A percentile compares a stretch with the other conserved stretches of the same genome.
Conservation (phyloP, 1,140 invertebrate species). For the Lineus longissimus region DNA sequence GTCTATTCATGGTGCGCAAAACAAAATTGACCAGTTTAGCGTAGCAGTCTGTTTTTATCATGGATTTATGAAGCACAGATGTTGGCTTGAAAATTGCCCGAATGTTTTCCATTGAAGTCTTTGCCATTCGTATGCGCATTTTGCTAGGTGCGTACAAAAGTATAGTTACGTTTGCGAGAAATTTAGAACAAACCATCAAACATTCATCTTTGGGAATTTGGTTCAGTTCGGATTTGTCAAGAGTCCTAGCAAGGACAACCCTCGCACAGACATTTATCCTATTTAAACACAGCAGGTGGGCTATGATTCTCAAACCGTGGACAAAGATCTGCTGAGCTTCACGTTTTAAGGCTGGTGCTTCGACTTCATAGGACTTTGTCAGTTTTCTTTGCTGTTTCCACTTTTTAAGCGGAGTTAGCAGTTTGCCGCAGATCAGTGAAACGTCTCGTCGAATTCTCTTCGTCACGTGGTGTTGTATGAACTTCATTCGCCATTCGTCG, state of each 20-base stretch:
- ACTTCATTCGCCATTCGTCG: not conserved
- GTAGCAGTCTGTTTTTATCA: not conserved
- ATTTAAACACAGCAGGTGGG: slow-evolving; percentile 1
- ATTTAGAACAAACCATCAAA: not conserved
- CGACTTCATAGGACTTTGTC: not conserved
- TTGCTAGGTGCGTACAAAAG: not conserved
- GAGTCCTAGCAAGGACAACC: not conserved
- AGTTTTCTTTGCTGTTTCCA: not conserved
- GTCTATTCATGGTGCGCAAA: not conserved
- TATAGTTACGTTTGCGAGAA: not conserved
- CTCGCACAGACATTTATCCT: not conserved
- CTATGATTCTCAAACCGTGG: not conserved
- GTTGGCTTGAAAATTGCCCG: not conserved
- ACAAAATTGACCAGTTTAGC: not conserved
- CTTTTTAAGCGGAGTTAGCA: not conserved
- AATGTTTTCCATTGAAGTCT: not conserved
- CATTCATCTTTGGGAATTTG: not conserved
- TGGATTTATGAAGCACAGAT: not conserved
- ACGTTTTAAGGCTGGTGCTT: too few species aligned
- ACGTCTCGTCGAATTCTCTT: not conserved
- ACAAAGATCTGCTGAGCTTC: not conserved
- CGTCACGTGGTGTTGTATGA: not conserved
- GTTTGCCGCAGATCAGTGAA: not conserved
- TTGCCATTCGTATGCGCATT: not conserved
- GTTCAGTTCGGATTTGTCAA: not conserved